These are phyloP conservation scores for Diarsia mendica DNA, from an alignment of 2,888 invertebrate genomes.

Conservation along the genomic window DNA sequence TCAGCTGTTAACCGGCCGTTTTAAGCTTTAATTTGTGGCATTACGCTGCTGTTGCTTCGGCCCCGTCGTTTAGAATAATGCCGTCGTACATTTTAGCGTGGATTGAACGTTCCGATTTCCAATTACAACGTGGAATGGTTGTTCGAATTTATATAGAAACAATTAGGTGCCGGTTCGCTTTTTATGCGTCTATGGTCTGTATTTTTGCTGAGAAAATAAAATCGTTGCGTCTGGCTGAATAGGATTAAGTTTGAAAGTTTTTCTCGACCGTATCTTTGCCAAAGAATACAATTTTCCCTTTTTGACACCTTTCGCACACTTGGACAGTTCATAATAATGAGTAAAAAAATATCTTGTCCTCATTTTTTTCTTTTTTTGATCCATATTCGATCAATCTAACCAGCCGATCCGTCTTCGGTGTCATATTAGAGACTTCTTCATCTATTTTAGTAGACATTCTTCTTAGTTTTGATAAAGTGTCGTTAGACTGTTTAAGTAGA, in stretches of 20 bases:
- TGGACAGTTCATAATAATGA: constrained; percentile 21
- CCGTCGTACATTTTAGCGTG: constrained; percentile 80
- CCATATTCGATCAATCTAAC: constrained; percentile 45
- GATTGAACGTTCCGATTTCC: constrained; percentile 80
- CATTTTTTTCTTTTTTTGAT: constrained; percentile 18
- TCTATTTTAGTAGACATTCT: constrained; percentile 11
- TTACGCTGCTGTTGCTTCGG: constrained; percentile 82
- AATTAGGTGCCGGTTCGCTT: constrained; percentile 58
- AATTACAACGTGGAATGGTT: constrained; percentile 74
- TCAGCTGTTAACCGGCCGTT: constrained; percentile 90
- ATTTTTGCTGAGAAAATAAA: constrained; percentile 37
- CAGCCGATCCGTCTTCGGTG: constrained; percentile 40
- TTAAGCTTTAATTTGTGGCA: constrained; percentile 91
- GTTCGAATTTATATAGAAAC: constrained; percentile 65
- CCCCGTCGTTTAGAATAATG: constrained; percentile 88
- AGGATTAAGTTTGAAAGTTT: background rate
- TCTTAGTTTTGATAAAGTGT: constrained; percentile 22
- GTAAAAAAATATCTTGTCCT: constrained; percentile 13
- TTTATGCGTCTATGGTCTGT: constrained; percentile 48
- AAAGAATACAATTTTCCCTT: constrained; percentile 1
- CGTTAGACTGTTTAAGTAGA: background rate
- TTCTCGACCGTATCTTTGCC: background rate
- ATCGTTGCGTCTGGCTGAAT: background rate
- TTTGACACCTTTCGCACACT: constrained; percentile 4
- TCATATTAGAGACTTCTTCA: constrained; percentile 26